Base-by-base conservation (phyloP, 2,797 vertebrate genomes). In the Argya squamiceps region DNA sequence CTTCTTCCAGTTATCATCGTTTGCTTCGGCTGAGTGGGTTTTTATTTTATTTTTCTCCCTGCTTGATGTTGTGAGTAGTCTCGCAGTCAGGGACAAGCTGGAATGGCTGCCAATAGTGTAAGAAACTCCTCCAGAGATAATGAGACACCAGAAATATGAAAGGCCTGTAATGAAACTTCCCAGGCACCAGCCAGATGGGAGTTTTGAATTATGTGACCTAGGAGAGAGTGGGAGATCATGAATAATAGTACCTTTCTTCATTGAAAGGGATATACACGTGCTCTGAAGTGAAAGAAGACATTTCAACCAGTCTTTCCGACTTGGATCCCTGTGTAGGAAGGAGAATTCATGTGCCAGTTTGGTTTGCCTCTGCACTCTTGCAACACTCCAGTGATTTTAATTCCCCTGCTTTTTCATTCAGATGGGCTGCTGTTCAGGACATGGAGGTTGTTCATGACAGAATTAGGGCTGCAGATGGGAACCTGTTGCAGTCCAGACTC, bases 101-200 rank as follows among this genome's bases (percentile, higher is more conserved):
- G 65, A 93, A 68, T 62, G 84, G 49, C 46, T 95, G 87, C 75
- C 89, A 93, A 8, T 50, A 91, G 49, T 12, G 30, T 87, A 44
- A 91, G 78, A 87, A 93, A 80, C 71, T 92, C 92, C 88, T 91
- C 68, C 84, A 58, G 78, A 91, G 34, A 79, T 88, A 79, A 70
- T 56, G 68, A 92, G 71, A 55, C 75, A 71, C 27, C 34, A 89
- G 56, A 91, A 89, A 59, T 81, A 71, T 15, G 37, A 93, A 91
- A 88, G 17, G 17, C 15, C 29, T 60, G 17, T 81, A 69, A 71
- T 55, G 53, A 89, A 93, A 65, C 50, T 84, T 84, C n/a, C 18
- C 60, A 83, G 87, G 52, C 60, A 87, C 18, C 37, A 83, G 26
- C 44, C 76, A 79, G 36, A 52, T 92, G 47, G 53, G 52, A 70